A percentile compares a stretch with the other conserved stretches of the same genome.
phyloP scores from a whole-genome alignment of 2,888 invertebrate species.

The Zonitis immaculata region DNA sequence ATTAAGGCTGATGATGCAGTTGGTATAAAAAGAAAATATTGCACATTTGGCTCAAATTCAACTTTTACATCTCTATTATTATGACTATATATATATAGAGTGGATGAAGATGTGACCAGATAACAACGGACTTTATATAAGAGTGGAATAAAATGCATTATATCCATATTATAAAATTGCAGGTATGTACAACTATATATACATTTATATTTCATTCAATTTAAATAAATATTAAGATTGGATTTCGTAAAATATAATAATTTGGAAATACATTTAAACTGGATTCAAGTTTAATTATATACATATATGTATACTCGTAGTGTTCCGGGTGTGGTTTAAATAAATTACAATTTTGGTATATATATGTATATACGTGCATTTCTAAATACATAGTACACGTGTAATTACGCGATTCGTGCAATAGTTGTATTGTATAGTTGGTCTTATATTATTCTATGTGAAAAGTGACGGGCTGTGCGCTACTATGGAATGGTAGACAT shows the following conservation, averaged over 20 bases:
- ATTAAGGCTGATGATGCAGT: conserved; percentile 13
- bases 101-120: background rate
- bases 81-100: background rate
- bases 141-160: too few species aligned
- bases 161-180: too few species aligned
- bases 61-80: background rate
- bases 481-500: conserved; percentile 29
- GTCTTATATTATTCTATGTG: conserved; percentile 1
- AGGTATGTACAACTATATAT: too few species aligned
- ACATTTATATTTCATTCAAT: background rate
- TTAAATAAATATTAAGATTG: too few species aligned
- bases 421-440: background rate
- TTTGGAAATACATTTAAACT: too few species aligned
- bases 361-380: conserved; percentile 5
- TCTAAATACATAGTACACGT: conserved; percentile 9
- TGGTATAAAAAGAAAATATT: background rate
- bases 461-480: conserved; percentile 22
- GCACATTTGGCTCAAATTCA: background rate
- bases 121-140: background rate
- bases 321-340: background rate
- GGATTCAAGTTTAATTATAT: background rate
- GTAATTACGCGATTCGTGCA: conserved; percentile 17
- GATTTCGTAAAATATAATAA: too few species aligned
- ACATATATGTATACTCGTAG: background rate
- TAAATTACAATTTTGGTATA: background rate